Percentiles rank a stretch among this genome's conserved stretches.
Evolutionary conservation across 2,888 invertebrate genomes (phyloP).

Genomic region (Drosophila acutilabella): DNA sequence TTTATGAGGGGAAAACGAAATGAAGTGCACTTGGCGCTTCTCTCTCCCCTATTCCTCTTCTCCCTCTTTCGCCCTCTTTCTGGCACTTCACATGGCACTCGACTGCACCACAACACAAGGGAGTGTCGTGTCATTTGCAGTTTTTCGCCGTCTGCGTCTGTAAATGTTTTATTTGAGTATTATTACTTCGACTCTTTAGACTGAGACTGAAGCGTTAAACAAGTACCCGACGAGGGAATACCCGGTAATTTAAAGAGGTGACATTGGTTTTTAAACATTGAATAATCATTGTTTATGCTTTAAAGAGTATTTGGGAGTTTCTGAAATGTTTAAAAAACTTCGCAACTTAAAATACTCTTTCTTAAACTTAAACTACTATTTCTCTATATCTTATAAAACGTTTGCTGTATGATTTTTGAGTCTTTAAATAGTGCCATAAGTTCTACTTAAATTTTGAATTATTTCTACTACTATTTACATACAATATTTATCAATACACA

Average conservation of each 20-base stretch:
- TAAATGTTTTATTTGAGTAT: conserved; percentile 78
- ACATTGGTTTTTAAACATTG: neutral
- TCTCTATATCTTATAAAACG: too few relatives aligned
- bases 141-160: conserved; percentile 75
- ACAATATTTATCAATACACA: too few relatives aligned
- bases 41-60: too few relatives aligned
- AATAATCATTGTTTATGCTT: too few relatives aligned
- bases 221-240: neutral
- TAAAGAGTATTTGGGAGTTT: too few relatives aligned
- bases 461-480: too few relatives aligned
- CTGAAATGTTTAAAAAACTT: too few relatives aligned
- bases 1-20: conserved; percentile 70
- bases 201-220: conserved; percentile 27
- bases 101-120: conserved; percentile 46
- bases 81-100: conserved; percentile 69
- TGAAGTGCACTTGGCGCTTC: conserved; percentile 70
- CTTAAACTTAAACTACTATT: too few relatives aligned
- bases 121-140: conserved; percentile 77
- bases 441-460: too few relatives aligned
- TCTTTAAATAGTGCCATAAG: too few relatives aligned
- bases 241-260: neutral
- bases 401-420: too few relatives aligned
- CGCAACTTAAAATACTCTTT: too few relatives aligned
- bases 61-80: neutral
- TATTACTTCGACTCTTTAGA: conserved; percentile 77